phyloP scores from a whole-genome alignment of 2,113 vertebrate genomes.

The Osmerus eperlanus region DNA sequence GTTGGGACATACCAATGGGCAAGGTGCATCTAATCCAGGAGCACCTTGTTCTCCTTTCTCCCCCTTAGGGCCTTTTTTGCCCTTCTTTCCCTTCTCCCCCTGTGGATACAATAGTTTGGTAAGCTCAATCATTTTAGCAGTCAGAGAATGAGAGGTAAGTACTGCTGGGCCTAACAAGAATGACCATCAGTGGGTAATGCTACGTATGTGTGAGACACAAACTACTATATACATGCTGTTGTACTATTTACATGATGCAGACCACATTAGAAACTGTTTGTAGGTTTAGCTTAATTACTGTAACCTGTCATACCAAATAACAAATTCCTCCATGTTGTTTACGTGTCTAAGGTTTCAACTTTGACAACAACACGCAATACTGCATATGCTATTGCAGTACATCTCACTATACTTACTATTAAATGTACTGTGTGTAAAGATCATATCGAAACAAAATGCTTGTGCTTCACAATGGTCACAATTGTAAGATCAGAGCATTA shows the following conservation, averaged over 20 bases:
- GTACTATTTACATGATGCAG: neutral
- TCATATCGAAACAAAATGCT: neutral
- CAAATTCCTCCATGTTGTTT: no score
- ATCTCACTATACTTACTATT: neutral
- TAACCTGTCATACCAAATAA: no score
- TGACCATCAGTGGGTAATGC: conserved; percentile 2
- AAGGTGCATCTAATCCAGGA: conserved; percentile 99
- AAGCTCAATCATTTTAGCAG: conserved; percentile 69
- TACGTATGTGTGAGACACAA: neutral
- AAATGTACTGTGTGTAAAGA: neutral
- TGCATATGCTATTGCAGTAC: no score
- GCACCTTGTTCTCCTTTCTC: conserved; percentile 99
- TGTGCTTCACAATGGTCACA: conserved; percentile 17
- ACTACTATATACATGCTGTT: neutral
- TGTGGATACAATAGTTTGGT: conserved; percentile 95
- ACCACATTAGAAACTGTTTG: no score
- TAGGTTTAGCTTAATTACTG: no score
- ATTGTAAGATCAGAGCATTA: conserved; percentile 32
- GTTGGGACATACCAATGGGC: conserved; percentile 97
- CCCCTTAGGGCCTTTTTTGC: conserved; percentile 99
- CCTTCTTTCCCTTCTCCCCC: conserved; percentile 99
- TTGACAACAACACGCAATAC: no score
- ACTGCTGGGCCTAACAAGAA: conserved; percentile 24
- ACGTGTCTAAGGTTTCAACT: no score
- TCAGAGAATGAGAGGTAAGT: conserved; percentile 19